Base-by-base conservation (phyloP, 2,888 invertebrate genomes). In the Thymelicus sylvestris region DNA sequence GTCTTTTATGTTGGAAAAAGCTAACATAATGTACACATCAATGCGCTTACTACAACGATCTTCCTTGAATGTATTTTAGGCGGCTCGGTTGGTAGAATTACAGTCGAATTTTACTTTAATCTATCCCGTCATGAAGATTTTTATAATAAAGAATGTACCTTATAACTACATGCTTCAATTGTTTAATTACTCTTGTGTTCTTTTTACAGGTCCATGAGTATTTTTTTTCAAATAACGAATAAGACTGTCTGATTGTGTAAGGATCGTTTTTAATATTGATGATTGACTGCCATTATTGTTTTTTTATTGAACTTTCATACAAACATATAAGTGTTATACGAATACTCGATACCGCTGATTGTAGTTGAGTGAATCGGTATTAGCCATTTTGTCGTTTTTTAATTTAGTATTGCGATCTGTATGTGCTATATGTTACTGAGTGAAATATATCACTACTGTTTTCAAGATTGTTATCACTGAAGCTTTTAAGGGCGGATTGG, bases 171-270 rank as follows among this genome's bases (percentile, higher is more conserved):
- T 52, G 12, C 50, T 15, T 52, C 50, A 48, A 2, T 44, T 44
- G 44, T 44, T 52, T 52, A 15, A 6, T 8, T 38, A 31, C 2
- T 31, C 6, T 7, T 7, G 7, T 38, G 13, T 57, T 7, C 57
- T 57, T 57, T 24, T 31, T 7, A 57, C 38, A 38, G 1, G 57
- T 57, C 7, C 57, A 57, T 55, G 55, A 38, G 79, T 77, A 79
- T 79, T 83, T 85, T 86, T 83, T 79, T 85, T 87, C 80, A 83
- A 82, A 76, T 82, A 83, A 88, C 84, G 80, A 78, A 90, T 88
- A 91, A 91, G 91, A 92, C 91, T 92, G 91, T 86, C 86, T 82
- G 86, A 84, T 85, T 85, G 89, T 76, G 85, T 88, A 87, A 86
- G 84, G 81, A 81, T 80, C 83, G 85, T 86, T 85, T 86, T 88